phyloP scores from a whole-genome alignment of 2,888 invertebrate genomes.

The Cheiracanthium punctorium region DNA sequence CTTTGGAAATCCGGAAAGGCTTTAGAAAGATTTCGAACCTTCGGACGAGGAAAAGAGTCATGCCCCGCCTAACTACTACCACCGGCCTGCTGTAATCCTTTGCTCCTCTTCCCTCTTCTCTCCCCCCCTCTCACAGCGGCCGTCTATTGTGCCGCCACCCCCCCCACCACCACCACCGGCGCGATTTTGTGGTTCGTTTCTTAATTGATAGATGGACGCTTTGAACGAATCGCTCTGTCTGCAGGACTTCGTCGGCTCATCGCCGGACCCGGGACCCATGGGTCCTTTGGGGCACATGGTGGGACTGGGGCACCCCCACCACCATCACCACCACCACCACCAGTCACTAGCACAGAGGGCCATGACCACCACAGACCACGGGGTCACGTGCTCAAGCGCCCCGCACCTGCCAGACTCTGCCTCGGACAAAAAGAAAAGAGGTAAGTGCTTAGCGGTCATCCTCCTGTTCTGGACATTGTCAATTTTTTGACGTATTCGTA shows the following conservation, averaged over 20 bases:
- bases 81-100: constrained; percentile 53
- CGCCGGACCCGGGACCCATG: constrained; percentile 69
- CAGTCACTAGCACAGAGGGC: constrained; percentile 46
- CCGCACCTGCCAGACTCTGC: constrained; percentile 62
- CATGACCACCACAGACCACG: constrained; percentile 56
- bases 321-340: constrained; percentile 62
- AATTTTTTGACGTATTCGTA: too few species aligned
- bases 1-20: constrained; percentile 64
- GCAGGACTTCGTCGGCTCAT: constrained; percentile 73
- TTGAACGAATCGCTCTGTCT: constrained; percentile 76
- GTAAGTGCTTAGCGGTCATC: too few species aligned
- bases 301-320: constrained; percentile 62
- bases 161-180: neutral
- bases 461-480: too few species aligned
- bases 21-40: constrained; percentile 54
- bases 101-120: neutral
- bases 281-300: constrained; percentile 68
- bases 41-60: constrained; percentile 36
- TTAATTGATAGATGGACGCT: constrained; percentile 71
- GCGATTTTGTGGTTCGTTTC: constrained; percentile 24
- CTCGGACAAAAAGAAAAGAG: constrained; percentile 68
- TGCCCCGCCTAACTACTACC: constrained; percentile 67
- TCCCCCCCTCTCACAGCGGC: neutral
- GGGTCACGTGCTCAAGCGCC: constrained; percentile 55
- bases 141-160: neutral